Percentiles rank a stretch among this genome's conserved stretches.
phyloP scores from a whole-genome alignment of 1,140 invertebrate genomes.

The Aphelenchoides besseyi region DNA sequence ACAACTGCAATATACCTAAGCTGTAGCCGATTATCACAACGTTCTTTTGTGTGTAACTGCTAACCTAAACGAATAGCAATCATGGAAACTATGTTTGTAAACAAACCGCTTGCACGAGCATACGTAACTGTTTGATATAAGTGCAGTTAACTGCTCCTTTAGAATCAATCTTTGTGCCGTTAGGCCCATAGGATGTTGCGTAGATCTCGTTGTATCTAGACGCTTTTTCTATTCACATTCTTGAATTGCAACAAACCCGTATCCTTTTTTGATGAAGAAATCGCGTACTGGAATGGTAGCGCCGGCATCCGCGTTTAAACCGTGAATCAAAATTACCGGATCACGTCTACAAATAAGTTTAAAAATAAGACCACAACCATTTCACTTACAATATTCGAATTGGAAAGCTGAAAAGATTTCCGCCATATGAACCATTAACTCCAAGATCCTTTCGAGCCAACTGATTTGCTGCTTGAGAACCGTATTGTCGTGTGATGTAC shows the following conservation, averaged over 20 bases:
- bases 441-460: not conserved
- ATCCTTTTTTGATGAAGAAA: not conserved
- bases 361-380: not conserved
- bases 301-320: conserved; percentile 6
- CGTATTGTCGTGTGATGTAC: not conserved
- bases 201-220: not conserved
- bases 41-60: no score
- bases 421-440: not conserved
- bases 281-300: not conserved
- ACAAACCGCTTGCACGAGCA: conserved; percentile 20
- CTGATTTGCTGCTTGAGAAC: not conserved
- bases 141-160: not conserved
- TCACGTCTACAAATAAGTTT: not conserved
- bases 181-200: conserved; percentile 6
- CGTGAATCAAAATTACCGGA: conserved; percentile 5
- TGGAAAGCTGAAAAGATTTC: not conserved
- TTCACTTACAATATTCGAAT: not conserved
- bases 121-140: conserved; percentile 21
- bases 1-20: not conserved
- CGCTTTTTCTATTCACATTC: not conserved
- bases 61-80: no score
- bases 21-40: conserved; percentile 9
- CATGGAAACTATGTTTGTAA: no score
- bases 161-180: not conserved
- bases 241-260: not conserved